phyloP scores from a whole-genome alignment of 2,113 vertebrate species.

The Crocuta crocuta region DNA sequence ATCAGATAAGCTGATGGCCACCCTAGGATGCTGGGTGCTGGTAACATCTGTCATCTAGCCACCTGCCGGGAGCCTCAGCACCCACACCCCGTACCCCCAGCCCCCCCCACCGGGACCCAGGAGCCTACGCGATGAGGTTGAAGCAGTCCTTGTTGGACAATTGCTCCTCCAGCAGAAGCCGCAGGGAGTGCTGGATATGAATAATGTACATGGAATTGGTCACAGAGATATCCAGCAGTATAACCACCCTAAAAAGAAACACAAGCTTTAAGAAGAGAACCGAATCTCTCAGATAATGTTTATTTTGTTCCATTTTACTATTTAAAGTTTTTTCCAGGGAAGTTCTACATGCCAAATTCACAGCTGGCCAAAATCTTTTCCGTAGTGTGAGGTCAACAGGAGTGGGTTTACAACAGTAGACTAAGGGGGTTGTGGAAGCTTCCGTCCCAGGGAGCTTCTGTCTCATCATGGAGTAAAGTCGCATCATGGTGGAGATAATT shows the following conservation, averaged over 20 bases:
- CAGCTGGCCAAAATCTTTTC: conserved; percentile 1
- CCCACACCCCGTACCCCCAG: rapidly evolving
- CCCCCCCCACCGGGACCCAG: rapidly evolving
- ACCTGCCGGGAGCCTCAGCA: neutral
- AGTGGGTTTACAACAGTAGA: neutral
- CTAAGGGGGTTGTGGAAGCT: rapidly evolving
- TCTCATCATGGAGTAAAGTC: neutral
- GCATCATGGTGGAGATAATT: rapidly evolving
- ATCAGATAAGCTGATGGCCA: conserved; percentile 34
- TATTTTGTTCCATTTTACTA: conserved; percentile 67
- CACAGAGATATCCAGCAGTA: conserved; percentile 89
- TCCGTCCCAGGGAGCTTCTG: neutral
- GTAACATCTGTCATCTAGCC: neutral
- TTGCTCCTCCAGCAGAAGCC: conserved; percentile 91
- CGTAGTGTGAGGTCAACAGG: neutral
- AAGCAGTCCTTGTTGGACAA: conserved; percentile 88
- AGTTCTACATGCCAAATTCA: neutral
- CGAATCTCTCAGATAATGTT: conserved; percentile 59
- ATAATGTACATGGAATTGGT: conserved; percentile 85
- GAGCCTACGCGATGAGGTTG: conserved; percentile 88
- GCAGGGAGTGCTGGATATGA: conserved; percentile 88
- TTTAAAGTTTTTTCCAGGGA: conserved; percentile 80
- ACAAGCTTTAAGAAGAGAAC: conserved; percentile 36
- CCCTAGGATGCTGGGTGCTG: neutral
- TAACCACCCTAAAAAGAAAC: conserved; percentile 86